Conservation (phyloP, 2,797 vertebrate species). For the Otolemur crassicaudatus region DNA sequence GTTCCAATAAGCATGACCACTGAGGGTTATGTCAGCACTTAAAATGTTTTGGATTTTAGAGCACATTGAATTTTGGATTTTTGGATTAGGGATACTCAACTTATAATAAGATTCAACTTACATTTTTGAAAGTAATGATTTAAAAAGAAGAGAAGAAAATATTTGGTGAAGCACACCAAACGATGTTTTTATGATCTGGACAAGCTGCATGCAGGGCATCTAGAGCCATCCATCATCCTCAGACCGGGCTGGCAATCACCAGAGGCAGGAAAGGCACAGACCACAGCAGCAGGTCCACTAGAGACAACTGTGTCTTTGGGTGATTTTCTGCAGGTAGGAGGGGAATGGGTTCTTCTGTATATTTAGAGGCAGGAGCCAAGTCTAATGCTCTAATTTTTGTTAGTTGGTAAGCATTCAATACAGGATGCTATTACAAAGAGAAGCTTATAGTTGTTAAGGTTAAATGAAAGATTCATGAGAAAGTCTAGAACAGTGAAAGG, state of each 20-base stretch:
- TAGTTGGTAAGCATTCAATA: background rate
- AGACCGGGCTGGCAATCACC: slow-evolving; percentile 19
- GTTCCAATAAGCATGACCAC: background rate
- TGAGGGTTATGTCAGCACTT: background rate
- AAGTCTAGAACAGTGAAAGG: background rate
- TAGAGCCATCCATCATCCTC: background rate
- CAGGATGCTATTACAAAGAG: slow-evolving; percentile 3
- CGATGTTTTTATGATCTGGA: background rate
- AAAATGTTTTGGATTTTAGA: background rate
- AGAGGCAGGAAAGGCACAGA: background rate
- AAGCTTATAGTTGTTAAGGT: background rate
- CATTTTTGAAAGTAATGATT: background rate
- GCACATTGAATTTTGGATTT: background rate
- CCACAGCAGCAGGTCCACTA: background rate
- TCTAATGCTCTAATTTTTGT: background rate
- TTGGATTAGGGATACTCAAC: background rate
- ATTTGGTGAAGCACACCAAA: background rate
- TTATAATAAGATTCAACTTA: background rate
- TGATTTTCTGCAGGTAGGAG: background rate
- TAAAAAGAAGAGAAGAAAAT: background rate
- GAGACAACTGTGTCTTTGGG: background rate
- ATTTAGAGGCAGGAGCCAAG: background rate
- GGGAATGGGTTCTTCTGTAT: background rate
- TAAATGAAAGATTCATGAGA: slow-evolving; percentile 25
- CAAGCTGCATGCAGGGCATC: background rate